These are phyloP conservation scores for Aphelinus certus DNA, from an alignment of 1,140 invertebrate species.

Conservation along the genomic window DNA sequence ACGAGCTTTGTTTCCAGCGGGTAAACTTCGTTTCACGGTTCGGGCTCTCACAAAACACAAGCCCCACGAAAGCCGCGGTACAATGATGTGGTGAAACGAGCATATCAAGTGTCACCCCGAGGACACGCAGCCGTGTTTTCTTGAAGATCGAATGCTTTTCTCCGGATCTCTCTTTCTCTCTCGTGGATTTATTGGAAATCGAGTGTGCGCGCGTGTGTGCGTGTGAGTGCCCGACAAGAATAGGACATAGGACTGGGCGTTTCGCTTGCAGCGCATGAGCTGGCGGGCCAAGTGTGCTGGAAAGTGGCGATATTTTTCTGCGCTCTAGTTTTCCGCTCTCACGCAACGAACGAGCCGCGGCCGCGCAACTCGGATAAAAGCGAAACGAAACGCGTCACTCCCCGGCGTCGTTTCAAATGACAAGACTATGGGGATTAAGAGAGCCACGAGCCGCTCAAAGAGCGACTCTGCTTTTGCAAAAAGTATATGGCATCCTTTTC, in stretches of 20 bases:
- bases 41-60: neutral
- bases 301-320: conserved; percentile 23
- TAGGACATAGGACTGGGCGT: neutral
- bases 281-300: conserved; percentile 21
- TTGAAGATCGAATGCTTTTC: conserved; percentile 33
- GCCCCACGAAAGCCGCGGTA: neutral
- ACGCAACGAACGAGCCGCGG: neutral
- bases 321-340: neutral
- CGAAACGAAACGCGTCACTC: conserved; percentile 3
- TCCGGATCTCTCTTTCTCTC: conserved; percentile 20
- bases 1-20: neutral
- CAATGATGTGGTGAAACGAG: conserved; percentile 8
- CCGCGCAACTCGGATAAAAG: conserved; percentile 10
- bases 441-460: neutral
- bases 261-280: neutral
- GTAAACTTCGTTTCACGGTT: neutral
- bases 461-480: neutral
- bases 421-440: neutral
- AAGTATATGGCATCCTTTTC: too few relatives aligned
- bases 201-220: neutral
- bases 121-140: neutral
- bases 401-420: neutral
- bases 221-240: too few relatives aligned
- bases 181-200: conserved; percentile 33
- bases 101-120: conserved; percentile 21